Percentiles rank a stretch among this genome's conserved stretches.
phyloP scores from a whole-genome alignment of 2,797 vertebrate species.

The Harpagifer antarcticus region DNA sequence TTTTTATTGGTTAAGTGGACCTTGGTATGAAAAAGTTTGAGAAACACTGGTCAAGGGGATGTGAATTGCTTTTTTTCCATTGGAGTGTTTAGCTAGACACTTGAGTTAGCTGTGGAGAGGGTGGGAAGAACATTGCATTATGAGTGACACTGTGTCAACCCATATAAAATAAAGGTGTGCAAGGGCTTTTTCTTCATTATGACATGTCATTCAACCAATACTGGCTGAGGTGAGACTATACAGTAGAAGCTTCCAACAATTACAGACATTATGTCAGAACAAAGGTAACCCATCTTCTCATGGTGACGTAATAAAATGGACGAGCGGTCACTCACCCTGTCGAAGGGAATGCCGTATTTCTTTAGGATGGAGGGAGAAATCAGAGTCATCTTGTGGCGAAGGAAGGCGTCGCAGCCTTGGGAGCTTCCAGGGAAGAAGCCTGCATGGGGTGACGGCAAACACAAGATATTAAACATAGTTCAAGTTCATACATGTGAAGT shows the following conservation, averaged over 20 bases:
- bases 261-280: not conserved
- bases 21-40: too few relatives aligned
- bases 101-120: not conserved
- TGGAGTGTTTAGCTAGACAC: not conserved
- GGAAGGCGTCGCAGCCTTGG: conserved; percentile 97
- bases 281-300: not conserved
- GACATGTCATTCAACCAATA: not conserved
- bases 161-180: not conserved
- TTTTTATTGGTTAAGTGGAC: too few relatives aligned
- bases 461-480: not conserved
- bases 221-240: not conserved
- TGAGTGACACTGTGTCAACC: not conserved
- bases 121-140: not conserved
- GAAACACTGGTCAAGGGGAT: not conserved
- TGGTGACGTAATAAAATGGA: not conserved
- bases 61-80: not conserved
- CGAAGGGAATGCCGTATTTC: conserved; percentile 97
- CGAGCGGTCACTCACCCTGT: conserved; percentile 87
- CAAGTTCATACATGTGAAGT: not conserved
- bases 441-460: conserved; percentile 60
- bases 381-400: conserved; percentile 99
- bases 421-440: conserved; percentile 98
- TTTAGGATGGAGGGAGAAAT: conserved; percentile 98
- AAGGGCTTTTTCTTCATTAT: too few relatives aligned
- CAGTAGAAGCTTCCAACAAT: not conserved